A percentile compares a stretch with the other conserved stretches of the same genome.
These are phyloP conservation scores for Carabus problematicus DNA, from an alignment of 2,888 invertebrate species.

Conservation along the genomic window DNA sequence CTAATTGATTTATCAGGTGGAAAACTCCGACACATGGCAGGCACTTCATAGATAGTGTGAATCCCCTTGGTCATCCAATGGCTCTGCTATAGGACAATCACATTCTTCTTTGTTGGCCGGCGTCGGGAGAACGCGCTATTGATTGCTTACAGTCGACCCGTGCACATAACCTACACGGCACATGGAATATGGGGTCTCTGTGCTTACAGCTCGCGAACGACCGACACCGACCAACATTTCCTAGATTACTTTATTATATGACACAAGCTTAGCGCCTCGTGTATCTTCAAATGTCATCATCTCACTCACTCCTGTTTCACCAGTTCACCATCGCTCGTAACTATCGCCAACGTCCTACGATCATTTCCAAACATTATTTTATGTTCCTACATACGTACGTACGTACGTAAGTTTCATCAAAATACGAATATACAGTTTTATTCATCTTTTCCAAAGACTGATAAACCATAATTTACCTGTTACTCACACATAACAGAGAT, in stretches of 20 bases:
- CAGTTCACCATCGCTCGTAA: constrained; percentile 11
- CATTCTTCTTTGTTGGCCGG: constrained; percentile 8
- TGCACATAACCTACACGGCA: constrained; percentile 47
- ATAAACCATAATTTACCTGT: no score
- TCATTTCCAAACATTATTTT: no score
- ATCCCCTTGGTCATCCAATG: constrained; percentile 17
- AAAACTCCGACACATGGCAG: constrained; percentile 48
- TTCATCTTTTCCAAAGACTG: no score
- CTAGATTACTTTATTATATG: constrained; percentile 60
- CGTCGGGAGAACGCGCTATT: constrained; percentile 41
- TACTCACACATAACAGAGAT: no score
- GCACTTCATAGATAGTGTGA: constrained; percentile 34
- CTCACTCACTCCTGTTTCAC: constrained; percentile 47
- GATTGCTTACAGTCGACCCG: constrained; percentile 39
- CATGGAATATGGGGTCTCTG: constrained; percentile 53
- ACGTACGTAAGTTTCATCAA: no score
- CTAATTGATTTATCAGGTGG: constrained; percentile 60
- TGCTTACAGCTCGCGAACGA: constrained; percentile 57
- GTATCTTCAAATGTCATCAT: constrained; percentile 53
- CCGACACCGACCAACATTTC: constrained; percentile 54
- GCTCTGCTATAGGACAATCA: constrained; percentile 26
- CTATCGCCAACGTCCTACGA: background rate
- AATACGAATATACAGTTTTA: no score
- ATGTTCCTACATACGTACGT: no score
- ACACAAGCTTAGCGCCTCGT: constrained; percentile 51